These are phyloP conservation scores for Archivesica marissinica DNA, from an alignment of 1,140 invertebrate species.

Conservation along the genomic window DNA sequence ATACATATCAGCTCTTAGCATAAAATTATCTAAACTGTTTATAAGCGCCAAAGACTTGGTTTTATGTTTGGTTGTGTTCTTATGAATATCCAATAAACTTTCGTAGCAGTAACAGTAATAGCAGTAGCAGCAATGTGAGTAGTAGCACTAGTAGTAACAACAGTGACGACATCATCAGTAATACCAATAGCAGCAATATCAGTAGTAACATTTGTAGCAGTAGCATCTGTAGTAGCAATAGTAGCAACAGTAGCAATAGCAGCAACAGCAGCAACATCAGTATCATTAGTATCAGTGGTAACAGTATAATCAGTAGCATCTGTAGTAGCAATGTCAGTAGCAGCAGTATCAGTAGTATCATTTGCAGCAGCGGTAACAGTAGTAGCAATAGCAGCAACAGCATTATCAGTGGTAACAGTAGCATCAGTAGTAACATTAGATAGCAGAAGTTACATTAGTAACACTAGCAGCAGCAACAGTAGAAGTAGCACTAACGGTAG, in stretches of 20 bases:
- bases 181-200: conserved; percentile 26
- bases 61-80: no score
- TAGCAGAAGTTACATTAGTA: no score
- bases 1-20: no score
- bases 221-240: conserved; percentile 49
- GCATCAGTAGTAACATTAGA: no score
- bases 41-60: no score
- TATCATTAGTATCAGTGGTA: conserved; percentile 59
- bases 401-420: no score
- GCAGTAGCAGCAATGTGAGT: conserved; percentile 59
- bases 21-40: no score
- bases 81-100: no score
- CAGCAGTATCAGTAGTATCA: conserved; percentile 57
- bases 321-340: conserved; percentile 54
- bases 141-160: conserved; percentile 34
- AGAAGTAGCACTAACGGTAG: no score
- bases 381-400: no score
- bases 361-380: conserved; percentile 51
- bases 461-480: no score
- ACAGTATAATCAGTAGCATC: conserved; percentile 54
- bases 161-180: conserved; percentile 37
- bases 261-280: conserved; percentile 58
- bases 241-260: conserved; percentile 55
- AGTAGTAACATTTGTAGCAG: conserved; percentile 41
- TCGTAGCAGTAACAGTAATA: conserved; percentile 52